Percentiles rank a stretch among this genome's conserved stretches.
phyloP scores from a whole-genome alignment of 2,888 invertebrate genomes.

The Nephrotoma appendiculata region DNA sequence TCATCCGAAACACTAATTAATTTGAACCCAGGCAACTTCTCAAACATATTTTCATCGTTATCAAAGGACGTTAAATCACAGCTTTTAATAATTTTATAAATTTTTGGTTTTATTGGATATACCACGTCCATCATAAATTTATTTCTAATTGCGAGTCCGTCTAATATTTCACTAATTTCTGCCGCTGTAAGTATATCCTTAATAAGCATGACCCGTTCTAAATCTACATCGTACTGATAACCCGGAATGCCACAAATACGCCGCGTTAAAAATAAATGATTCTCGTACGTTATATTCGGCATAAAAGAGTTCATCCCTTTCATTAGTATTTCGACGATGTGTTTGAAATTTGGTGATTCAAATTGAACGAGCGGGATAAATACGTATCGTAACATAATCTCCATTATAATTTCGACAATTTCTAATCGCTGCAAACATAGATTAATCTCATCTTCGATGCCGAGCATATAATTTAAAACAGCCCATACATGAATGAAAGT shows the following conservation, averaged over 20 bases:
- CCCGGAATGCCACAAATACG: constrained; percentile 13
- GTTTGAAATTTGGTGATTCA: constrained; percentile 11
- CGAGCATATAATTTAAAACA: constrained; percentile 57
- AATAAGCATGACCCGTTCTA: constrained; percentile 1
- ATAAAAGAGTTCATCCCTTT: constrained; percentile 11
- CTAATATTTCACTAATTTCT: neutral
- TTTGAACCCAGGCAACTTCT: neutral
- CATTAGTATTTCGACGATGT: constrained; percentile 11
- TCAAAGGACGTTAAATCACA: neutral
- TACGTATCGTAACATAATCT: constrained; percentile 12
- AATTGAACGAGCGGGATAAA: constrained; percentile 13
- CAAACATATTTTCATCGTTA: neutral
- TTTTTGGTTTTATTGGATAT: neutral
- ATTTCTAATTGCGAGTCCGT: neutral
- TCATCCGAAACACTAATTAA: neutral
- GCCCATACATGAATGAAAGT: constrained; percentile 67
- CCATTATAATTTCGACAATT: constrained; percentile 11
- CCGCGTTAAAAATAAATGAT: constrained; percentile 11
- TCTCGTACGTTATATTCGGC: constrained; percentile 11
- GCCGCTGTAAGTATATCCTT: neutral
- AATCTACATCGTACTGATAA: constrained; percentile 13
- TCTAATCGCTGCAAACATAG: constrained; percentile 12
- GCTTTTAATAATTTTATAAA: neutral
- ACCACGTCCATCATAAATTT: neutral
- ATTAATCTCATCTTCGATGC: constrained; percentile 47